phyloP scores from a whole-genome alignment of 2,113 vertebrate genomes.

The Donacobius atricapilla region DNA sequence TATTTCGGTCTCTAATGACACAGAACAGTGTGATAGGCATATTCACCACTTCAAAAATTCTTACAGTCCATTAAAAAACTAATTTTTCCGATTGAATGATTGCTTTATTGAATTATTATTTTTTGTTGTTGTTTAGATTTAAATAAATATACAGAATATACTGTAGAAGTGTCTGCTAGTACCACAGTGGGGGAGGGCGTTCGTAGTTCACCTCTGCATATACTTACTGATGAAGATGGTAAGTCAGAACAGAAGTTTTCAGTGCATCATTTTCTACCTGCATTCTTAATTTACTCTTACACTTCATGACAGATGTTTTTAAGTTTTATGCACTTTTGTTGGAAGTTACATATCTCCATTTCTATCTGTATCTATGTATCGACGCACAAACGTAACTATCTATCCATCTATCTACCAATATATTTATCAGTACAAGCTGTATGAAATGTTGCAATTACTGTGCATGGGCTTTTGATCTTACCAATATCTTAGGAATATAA shows the following conservation, averaged over 20 bases:
- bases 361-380: not conserved
- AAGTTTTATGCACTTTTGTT: not conserved
- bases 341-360: not conserved
- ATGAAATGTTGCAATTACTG: not conserved
- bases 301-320: not conserved
- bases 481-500: not conserved
- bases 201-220: constrained; percentile 55
- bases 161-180: constrained; percentile 74
- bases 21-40: not conserved
- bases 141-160: constrained; percentile 74
- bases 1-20: not conserved
- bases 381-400: not conserved
- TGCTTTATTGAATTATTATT: not conserved
- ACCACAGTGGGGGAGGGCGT: constrained; percentile 74
- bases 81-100: not conserved
- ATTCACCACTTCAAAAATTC: not conserved
- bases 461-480: not conserved
- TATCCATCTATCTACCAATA: not conserved
- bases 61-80: not conserved
- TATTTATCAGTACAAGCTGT: not conserved
- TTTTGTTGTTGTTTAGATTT: constrained; percentile 61
- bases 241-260: constrained; percentile 21
- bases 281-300: not conserved
- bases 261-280: not conserved
- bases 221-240: constrained; percentile 81